Percentiles rank a stretch among this genome's conserved stretches.
These are phyloP conservation scores for Ophioninae sp. DNA, from an alignment of 2,888 invertebrate species.

Conservation along the genomic window DNA sequence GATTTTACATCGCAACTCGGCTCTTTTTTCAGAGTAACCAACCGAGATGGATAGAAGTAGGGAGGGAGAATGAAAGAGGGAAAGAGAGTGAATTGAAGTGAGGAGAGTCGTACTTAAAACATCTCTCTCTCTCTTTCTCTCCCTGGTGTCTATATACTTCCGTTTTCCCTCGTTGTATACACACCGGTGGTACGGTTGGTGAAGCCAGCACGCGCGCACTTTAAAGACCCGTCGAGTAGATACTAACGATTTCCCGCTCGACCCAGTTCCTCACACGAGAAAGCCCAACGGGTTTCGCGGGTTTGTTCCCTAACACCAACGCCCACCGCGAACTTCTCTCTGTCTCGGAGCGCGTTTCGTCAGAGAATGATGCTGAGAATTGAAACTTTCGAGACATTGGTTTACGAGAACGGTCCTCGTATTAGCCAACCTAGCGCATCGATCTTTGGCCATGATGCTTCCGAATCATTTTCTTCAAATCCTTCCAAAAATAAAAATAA, in stretches of 20 bases:
- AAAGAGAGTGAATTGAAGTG: constrained; percentile 16
- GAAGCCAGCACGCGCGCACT: constrained; percentile 55
- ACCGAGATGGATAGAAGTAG: background rate
- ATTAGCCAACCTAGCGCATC: no score
- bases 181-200: constrained; percentile 35
- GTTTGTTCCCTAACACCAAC: constrained; percentile 56
- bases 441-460: no score
- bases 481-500: no score
- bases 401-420: no score
- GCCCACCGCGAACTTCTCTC: constrained; percentile 42
- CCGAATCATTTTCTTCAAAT: no score
- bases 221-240: constrained; percentile 66
- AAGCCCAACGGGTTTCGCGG: constrained; percentile 52
- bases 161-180: constrained; percentile 30
- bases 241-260: constrained; percentile 74
- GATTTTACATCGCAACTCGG: no score
- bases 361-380: constrained; percentile 53
- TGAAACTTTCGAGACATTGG: no score
- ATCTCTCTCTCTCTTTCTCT: background rate
- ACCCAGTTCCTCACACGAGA: constrained; percentile 66
- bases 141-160: constrained; percentile 8
- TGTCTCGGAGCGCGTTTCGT: constrained; percentile 23
- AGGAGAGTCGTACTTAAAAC: constrained; percentile 28
- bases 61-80: background rate
- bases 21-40: background rate